Evolutionary conservation across 2,888 invertebrate genomes (phyloP).

Genomic region (Zaprionus obscuricornis): DNA sequence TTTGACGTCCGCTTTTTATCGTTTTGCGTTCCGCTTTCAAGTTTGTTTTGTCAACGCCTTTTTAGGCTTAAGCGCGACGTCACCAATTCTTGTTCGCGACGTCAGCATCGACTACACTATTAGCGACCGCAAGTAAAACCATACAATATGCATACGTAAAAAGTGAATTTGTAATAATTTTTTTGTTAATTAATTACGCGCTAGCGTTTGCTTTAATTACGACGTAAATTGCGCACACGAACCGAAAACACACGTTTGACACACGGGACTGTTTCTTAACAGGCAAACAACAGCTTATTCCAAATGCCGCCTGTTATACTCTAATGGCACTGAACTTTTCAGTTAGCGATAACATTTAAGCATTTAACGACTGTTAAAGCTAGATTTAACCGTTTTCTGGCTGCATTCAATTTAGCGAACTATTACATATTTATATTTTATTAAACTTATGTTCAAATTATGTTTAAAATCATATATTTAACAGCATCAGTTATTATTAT

Average conservation of each 20-base stretch:
- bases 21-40: slow-evolving; percentile 46
- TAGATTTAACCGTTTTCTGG: no score
- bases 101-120: slow-evolving; percentile 34
- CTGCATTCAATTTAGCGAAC: no score
- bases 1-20: slow-evolving; percentile 36
- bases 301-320: slow-evolving; percentile 2
- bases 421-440: no score
- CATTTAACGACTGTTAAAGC: no score
- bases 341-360: no score
- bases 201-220: slow-evolving; percentile 48
- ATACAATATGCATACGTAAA: slow-evolving; percentile 19
- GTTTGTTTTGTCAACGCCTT: slow-evolving; percentile 70
- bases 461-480: no score
- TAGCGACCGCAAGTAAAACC: slow-evolving; percentile 8
- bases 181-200: slow-evolving; percentile 55
- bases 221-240: slow-evolving; percentile 55
- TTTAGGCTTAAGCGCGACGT: slow-evolving; percentile 46
- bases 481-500: no score
- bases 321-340: no score
- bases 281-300: slow-evolving; percentile 16
- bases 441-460: no score
- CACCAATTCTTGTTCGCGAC: slow-evolving; percentile 40
- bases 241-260: slow-evolving; percentile 43
- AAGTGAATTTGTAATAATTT: slow-evolving; percentile 26
- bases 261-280: slow-evolving; percentile 26